Evolutionary conservation across 2,888 invertebrate genomes (phyloP), one percentile per base, ranked within the genome.

Genomic region (Steinernema scapterisci): DNA sequence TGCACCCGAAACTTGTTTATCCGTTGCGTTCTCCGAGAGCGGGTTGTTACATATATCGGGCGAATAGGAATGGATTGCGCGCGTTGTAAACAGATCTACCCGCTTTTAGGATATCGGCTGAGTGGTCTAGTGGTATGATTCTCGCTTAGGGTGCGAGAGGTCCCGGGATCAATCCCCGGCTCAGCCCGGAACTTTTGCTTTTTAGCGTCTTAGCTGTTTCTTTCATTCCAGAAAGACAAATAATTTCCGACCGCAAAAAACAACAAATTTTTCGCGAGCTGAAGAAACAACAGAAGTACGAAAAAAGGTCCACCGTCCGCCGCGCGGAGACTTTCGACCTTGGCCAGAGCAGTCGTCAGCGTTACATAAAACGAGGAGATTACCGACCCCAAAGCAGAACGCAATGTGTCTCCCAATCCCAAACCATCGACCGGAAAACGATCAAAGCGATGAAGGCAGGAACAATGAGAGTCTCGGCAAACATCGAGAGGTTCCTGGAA

Each of bases 131-230:
- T 83, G 81, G 81, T 79, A 81, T 81, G 81, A 81, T 81, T 81
- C 80, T 84, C 78, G 81, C 81, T 81, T 81, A 83, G 81, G 83
- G 81, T 81, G 81, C 81, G 79, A 84, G 81, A 81, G 81, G 81
- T 82, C 81, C 83, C 83, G 83, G 81, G 82, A 81, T 81, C 81
- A 75, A 80, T 80, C 80, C 81, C 81, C 80, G 80, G 80, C 82
- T 82, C 79, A 82, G 81, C 82, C 83, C 83, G 7, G 19, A 5
- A 52, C 23, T 52, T 52, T 52, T 38, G 38, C 38, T 38, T 6
- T 38, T 38, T 38, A 38, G 9, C 38, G 3, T 38, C 9, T 38
- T 38, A 38, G 21, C 13, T 19, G 2, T 25, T 63, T 63, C 1
- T 31, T n/a, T n/a, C n/a, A n/a, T n/a, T n/a, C n/a, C n/a, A 74